phyloP scores from a whole-genome alignment of 2,888 invertebrate genomes.

The Nomada ferruginata region DNA sequence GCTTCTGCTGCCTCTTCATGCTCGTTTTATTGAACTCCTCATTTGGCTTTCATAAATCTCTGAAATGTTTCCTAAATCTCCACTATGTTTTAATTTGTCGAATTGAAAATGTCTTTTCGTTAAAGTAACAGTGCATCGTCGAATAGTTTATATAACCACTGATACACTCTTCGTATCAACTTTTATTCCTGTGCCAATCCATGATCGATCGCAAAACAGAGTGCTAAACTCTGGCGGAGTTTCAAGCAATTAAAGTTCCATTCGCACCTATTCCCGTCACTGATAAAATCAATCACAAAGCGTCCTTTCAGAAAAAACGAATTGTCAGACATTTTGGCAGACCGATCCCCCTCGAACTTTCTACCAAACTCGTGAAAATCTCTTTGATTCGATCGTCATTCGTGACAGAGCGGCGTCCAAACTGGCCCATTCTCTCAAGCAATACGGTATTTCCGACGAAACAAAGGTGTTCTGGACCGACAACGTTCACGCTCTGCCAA shows the following conservation, averaged over 20 bases:
- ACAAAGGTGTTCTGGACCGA: constrained; percentile 38
- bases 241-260: constrained; percentile 35
- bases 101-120: too few species aligned
- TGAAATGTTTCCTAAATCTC: too few species aligned
- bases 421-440: constrained; percentile 31
- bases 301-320: constrained; percentile 37
- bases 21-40: too few species aligned
- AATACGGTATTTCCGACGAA: constrained; percentile 19
- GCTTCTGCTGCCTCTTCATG: too few species aligned
- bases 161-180: background rate
- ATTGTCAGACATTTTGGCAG: constrained; percentile 39
- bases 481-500: constrained; percentile 44
- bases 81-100: too few species aligned
- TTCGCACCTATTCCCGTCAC: constrained; percentile 14
- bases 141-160: background rate
- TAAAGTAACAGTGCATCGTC: background rate
- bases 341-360: constrained; percentile 32
- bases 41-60: too few species aligned
- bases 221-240: constrained; percentile 14
- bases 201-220: background rate
- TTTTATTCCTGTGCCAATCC: background rate
- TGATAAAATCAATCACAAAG: constrained; percentile 14
- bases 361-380: constrained; percentile 44
- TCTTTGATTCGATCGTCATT: constrained; percentile 47
- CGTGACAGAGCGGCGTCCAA: constrained; percentile 40